phyloP scores from a whole-genome alignment of 1,140 invertebrate species.

The Lamellibrachia luymesi region DNA sequence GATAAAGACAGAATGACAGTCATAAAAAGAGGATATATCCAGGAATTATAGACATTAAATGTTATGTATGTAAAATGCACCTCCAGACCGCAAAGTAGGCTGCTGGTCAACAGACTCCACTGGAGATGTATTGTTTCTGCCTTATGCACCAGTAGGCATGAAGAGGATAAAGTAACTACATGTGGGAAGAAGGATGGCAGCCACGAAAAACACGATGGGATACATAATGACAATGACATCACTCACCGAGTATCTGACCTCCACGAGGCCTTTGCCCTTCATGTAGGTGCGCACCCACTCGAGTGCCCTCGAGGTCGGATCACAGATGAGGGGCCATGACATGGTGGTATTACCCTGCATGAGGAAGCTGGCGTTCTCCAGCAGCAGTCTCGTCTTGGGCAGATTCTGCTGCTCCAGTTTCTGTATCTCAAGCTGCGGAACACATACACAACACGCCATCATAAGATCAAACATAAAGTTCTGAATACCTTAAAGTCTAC shows the following conservation, averaged over 20 bases:
- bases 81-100: no score
- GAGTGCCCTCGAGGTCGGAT: conserved; percentile 50
- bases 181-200: neutral
- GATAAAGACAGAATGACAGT: neutral
- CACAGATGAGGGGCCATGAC: conserved; percentile 56
- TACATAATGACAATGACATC: neutral
- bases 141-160: neutral
- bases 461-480: no score
- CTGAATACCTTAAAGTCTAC: no score
- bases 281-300: conserved; percentile 48
- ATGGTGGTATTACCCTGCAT: conserved; percentile 50
- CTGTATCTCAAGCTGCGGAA: conserved; percentile 47
- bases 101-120: no score
- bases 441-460: neutral
- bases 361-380: conserved; percentile 55
- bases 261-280: conserved; percentile 42
- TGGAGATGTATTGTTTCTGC: neutral
- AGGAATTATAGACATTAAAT: no score
- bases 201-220: conserved; percentile 8
- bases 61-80: no score
- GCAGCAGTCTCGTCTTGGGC: conserved; percentile 48
- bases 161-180: neutral
- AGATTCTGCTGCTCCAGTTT: conserved; percentile 45
- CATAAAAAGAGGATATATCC: neutral
- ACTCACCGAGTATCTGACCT: conserved; percentile 52